Conservation (phyloP, 2,113 vertebrate genomes). For the Neolamprologus variostigma region DNA sequence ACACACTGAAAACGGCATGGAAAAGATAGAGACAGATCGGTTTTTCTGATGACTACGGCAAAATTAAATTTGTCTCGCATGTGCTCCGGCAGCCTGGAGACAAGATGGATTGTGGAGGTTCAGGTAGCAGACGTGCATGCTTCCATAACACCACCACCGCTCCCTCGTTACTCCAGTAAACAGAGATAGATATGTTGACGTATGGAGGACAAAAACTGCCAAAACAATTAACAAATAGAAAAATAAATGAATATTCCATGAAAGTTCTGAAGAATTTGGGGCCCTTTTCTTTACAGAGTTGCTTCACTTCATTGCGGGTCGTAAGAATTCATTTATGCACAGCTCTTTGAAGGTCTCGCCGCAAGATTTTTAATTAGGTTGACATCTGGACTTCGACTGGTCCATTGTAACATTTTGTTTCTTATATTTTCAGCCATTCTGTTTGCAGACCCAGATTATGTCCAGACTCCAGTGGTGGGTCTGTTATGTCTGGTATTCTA, state of each 20-base stretch:
- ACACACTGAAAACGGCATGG: conserved; percentile 27
- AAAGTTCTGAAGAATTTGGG: neutral
- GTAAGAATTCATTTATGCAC: neutral
- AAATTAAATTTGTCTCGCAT: conserved; percentile 11
- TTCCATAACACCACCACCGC: neutral
- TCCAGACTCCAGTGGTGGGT: neutral
- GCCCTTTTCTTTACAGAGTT: neutral
- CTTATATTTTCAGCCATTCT: neutral
- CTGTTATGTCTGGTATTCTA: neutral
- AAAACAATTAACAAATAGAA: neutral
- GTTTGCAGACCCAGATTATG: neutral
- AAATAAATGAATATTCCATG: neutral
- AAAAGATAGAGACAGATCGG: conserved; percentile 7
- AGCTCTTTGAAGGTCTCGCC: neutral
- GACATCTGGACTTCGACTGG: neutral
- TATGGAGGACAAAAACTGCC: neutral
- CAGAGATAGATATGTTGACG: neutral
- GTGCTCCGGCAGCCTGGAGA: neutral
- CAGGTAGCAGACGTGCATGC: neutral
- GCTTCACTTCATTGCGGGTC: neutral
- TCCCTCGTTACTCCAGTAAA: neutral
- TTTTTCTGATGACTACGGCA: conserved; percentile 51
- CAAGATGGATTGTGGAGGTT: neutral
- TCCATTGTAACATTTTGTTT: neutral
- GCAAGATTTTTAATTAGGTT: neutral